Conservation (phyloP, 2,113 vertebrate species). For the Corydoras sp. region DNA sequence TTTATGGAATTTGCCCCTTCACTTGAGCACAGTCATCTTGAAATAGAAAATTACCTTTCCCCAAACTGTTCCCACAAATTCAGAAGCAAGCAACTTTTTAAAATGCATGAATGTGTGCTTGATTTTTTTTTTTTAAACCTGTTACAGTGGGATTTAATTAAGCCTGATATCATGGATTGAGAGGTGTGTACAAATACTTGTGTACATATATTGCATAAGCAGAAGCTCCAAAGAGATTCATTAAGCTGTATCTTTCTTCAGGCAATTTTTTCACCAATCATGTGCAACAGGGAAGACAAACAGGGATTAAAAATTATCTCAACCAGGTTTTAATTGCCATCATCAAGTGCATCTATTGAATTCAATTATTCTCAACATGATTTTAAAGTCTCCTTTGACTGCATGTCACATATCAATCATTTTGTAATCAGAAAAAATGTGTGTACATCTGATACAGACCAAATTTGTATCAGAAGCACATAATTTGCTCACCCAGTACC, state of each 20-base stretch:
- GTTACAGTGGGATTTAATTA: too few species aligned
- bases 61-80: too few species aligned
- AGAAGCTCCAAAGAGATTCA: not conserved
- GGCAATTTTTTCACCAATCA: slow-evolving; percentile 31
- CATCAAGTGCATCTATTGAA: slow-evolving; percentile 26
- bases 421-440: not conserved
- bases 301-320: slow-evolving; percentile 37
- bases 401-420: not conserved
- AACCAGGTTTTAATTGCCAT: slow-evolving; percentile 35
- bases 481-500: not conserved
- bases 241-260: not conserved
- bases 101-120: too few species aligned
- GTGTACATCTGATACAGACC: not conserved
- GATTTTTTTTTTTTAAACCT: too few species aligned
- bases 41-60: too few species aligned
- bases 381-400: slow-evolving; percentile 11
- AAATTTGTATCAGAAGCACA: not conserved
- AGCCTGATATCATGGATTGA: too few species aligned
- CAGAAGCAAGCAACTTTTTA: too few species aligned
- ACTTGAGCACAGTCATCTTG: too few species aligned
- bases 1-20: too few species aligned
- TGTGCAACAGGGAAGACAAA: slow-evolving; percentile 27
- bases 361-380: slow-evolving; percentile 31
- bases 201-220: not conserved
- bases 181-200: too few species aligned